Base-by-base conservation (phyloP, 1,140 invertebrate genomes). In the Pomacea maculata region DNA sequence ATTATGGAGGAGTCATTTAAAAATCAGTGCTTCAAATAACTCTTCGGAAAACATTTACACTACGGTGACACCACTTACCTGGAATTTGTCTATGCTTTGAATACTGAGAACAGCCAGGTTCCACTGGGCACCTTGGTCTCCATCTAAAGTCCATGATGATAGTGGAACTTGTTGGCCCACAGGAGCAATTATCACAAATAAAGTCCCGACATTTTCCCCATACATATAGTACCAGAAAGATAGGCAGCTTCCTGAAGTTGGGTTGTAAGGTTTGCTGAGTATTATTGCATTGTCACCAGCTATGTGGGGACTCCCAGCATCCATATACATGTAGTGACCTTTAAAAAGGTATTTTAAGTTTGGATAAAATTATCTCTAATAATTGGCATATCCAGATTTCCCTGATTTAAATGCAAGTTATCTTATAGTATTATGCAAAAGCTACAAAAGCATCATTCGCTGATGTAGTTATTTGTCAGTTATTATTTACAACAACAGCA, bases 171-270 rank as follows among this genome's bases (percentile, higher is more conserved):
- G 11, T 12, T 55, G 17, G 14, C 74, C 67, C 17, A 70, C 21
- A 25, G 67, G 21, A 15, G 61, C 52, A 63, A 76, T 21, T 70
- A 82, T 78, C 17, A 88, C 71, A 25, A 79, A 67, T 17, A 89
- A 84, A 45, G 75, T 77, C 15, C 85, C 87, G 63, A 89, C 82
- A 55, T 79, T 80, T 14, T 25, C 70, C 8, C 95, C 95, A 85
- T 93, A 95, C 95, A 96, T 96, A 86, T 96, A 95, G 86, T 92
- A 94, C 92, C 93, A 96, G 87, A 96, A 95, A 17, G 78, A 80
- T 10, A 89, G 71, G 77, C 87, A 88, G 73, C 81, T 82, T 29
- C 82, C 85, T 19, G 82, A n/a, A 7, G 83, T 84, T 21, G 82
- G 78, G 10, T 72, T 68, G 70, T 86, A 83, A 25, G 65, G 64